Evolutionary conservation across 2,888 invertebrate genomes (phyloP), one percentile per base, ranked within the genome.

Genomic region (Drosophila rubida): DNA sequence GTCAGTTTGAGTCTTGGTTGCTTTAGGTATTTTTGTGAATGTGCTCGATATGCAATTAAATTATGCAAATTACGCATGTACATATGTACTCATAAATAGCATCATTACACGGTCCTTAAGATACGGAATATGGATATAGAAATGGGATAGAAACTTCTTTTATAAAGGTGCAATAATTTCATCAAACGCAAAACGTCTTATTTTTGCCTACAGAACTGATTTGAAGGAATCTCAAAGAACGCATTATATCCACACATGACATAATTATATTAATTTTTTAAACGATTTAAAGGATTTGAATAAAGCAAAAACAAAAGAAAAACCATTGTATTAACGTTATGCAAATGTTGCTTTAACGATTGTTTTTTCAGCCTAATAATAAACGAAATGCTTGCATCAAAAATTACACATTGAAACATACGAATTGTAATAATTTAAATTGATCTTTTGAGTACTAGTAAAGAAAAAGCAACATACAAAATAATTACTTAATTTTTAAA

Each of bases 81-180:
- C 48, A 62, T 63, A 71, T 71, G 57, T 77, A 72, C 77, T 46
- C 58, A 49, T 50, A 53, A 64, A 64, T 48, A 37, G 54, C 51
- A 27, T 71, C 39, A 71, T 37, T 19, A 41, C 73, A 72, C 41
- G 37, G 35, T 65, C 53, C 49, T 77, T 55, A 72, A 49, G 25
- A 64, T 64, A 62, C 13, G 19, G 16, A 49, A 32, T 32, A 32
- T 32, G 32, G 32, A 32, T 32, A 32, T 46, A 49, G 23, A 54
- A 71, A 30, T 32, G 32, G 54, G 30, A 54, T 42, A 54, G 44
- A 54, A 53, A 32, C 30, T 54, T 76, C 55, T 62, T 69, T 55
- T 42, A 37, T 58, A 75, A 68, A 70, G 80, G 80, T 80, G 80
- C 80, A 80, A 80, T 80, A 80, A 80, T 70, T 82, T 82, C 66